These are phyloP conservation scores for Sarotherodon lohbergeri DNA, from an alignment of 2,113 vertebrate genomes.

Conservation along the genomic window DNA sequence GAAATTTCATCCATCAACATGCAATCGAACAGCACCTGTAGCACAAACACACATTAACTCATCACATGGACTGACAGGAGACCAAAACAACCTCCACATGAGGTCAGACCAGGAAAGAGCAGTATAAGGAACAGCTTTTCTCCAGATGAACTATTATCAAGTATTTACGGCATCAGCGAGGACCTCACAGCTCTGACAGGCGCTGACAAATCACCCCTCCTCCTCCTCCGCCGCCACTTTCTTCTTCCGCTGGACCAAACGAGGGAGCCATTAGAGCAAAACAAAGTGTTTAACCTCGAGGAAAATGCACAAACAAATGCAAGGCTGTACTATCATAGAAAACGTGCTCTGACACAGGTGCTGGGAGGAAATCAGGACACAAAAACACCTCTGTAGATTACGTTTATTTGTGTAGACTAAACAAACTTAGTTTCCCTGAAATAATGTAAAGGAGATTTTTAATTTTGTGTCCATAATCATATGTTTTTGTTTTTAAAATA, in stretches of 20 bases:
- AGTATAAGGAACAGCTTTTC: constrained; percentile 40
- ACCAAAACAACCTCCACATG: not conserved
- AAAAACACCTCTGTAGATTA: not conserved
- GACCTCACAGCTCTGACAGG: constrained; percentile 15
- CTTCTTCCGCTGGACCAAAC: constrained; percentile 18
- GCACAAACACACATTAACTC: not conserved
- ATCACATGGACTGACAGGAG: not conserved
- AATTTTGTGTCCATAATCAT: not conserved
- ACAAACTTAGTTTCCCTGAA: not conserved
- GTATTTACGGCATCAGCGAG: constrained; percentile 48
- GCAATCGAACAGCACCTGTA: not conserved
- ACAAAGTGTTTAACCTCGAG: constrained; percentile 38
- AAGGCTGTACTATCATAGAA: not conserved
- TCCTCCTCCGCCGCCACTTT: not conserved
- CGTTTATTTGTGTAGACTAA: not conserved
- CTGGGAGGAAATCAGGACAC: not conserved
- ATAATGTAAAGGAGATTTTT: not conserved
- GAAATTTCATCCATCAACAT: not conserved
- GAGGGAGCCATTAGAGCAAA: constrained; percentile 40
- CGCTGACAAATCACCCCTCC: constrained; percentile 48
- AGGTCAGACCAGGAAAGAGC: not conserved
- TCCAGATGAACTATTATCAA: constrained; percentile 59
- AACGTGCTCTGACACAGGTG: not conserved
- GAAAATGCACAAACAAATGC: constrained; percentile 30
- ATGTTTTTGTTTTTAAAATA: not conserved